Evolutionary conservation across 1,140 invertebrate species (phyloP).

Genomic region (Zaprionus inermis): DNA sequence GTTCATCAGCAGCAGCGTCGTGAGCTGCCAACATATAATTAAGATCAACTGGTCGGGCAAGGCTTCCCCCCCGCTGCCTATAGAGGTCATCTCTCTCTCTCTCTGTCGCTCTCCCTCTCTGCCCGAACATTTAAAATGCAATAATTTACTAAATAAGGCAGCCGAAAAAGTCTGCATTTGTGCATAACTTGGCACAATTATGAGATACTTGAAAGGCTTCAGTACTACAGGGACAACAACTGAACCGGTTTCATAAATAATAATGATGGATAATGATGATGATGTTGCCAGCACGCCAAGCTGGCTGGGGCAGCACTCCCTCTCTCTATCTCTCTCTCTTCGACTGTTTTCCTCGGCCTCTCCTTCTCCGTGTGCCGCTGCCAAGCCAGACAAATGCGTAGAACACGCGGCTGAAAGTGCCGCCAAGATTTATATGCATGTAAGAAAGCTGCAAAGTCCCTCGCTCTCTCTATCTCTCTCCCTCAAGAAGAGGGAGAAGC

Average conservation of each 20-base stretch:
- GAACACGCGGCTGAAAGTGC: conserved; percentile 55
- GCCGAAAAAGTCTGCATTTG: conserved; percentile 45
- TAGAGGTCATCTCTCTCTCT: conserved; percentile 57
- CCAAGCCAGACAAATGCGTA: conserved; percentile 26
- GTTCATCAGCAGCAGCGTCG: conserved; percentile 63
- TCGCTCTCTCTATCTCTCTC: neutral
- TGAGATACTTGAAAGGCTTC: conserved; percentile 72
- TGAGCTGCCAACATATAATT: conserved; percentile 71
- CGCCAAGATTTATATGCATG: conserved; percentile 76
- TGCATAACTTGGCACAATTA: conserved; percentile 81
- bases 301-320: conserved; percentile 27
- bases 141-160: conserved; percentile 67
- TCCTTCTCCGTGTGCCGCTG: neutral
- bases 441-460: conserved; percentile 49
- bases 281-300: conserved; percentile 49
- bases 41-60: conserved; percentile 48
- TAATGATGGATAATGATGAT: conserved; percentile 84
- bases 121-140: conserved; percentile 65
- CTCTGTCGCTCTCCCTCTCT: neutral
- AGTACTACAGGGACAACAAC: conserved; percentile 14
- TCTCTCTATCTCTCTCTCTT: neutral
- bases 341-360: neutral
- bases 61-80: conserved; percentile 10
- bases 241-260: conserved; percentile 68
- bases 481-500: neutral